Evolutionary conservation across 2,888 invertebrate species (phyloP), one percentile per base, ranked within the genome.

Genomic region (Zootermopsis nevadensis): DNA sequence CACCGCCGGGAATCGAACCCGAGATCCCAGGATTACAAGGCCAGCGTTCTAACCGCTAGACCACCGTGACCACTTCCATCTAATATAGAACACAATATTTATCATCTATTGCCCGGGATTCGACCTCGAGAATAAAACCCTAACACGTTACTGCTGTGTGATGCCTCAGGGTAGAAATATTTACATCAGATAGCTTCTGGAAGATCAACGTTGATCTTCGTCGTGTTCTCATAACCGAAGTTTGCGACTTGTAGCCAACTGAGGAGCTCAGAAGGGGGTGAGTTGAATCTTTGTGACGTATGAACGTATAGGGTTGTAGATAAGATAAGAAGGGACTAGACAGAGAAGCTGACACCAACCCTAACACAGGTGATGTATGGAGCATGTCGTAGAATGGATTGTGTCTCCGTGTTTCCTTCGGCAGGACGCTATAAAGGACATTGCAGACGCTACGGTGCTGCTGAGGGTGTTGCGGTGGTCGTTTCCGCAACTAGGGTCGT

Each of bases 331-430:
- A 15, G 30, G 31, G 31, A 30, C 69, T 12, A 30, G 22, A 31
- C n/a, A 1, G 42, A 42, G 74, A 74, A 74, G 35, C 35, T 74
- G 74, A 74, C 74, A 74, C 74, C 38, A 33, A 69, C 69, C 66
- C 69, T 33, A 69, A 69, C 69, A n/a, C 74, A 24, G 35, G 42
- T 38, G 74, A 74, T 74, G 74, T 38, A 74, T 74, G 74, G 74
- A 38, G 33, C 31, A 69, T 33, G 69, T 69, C 22, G 69, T 22
- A 69, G 69, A 69, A 69, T 69, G 33, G 33, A 69, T 69, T 33
- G 69, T 12, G 22, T 66, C 66, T 66, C 66, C 27, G 66, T 19
- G 27, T 66, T 12, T 30, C 15, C 66, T 30, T 69, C 31, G 33
- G 30, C 33, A 30, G 69, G 33, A 31, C 33, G 69, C 69, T 33